Evolutionary conservation across 2,888 invertebrate species (phyloP).

Genomic region (Alviniconcha strummeri): DNA sequence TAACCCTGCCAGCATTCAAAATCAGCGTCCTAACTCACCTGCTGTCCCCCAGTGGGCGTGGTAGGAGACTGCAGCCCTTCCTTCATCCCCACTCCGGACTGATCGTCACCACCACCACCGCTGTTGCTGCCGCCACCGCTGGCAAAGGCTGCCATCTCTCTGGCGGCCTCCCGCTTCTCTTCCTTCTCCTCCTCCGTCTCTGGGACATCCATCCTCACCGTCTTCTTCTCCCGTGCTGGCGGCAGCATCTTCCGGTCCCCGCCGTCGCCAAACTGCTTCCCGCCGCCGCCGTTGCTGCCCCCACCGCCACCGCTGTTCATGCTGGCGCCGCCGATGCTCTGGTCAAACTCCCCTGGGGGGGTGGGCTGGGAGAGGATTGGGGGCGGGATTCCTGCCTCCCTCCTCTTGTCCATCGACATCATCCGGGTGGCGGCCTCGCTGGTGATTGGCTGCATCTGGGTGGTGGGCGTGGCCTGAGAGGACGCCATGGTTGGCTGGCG

Average conservation of each 20-base stretch:
- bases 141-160: constrained; percentile 2
- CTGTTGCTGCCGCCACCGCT: neutral
- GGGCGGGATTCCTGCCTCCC: constrained; percentile 6
- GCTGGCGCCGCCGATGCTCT: neutral
- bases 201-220: constrained; percentile 32
- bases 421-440: constrained; percentile 1
- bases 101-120: neutral
- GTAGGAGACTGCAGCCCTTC: constrained; percentile 29
- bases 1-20: too few species aligned
- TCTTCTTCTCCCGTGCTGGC: constrained; percentile 22
- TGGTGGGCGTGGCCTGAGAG: neutral
- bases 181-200: constrained; percentile 31
- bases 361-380: constrained; percentile 23
- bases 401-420: constrained; percentile 21
- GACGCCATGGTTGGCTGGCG: constrained; percentile 14
- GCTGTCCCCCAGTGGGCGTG: constrained; percentile 30
- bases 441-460: constrained; percentile 11
- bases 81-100: neutral
- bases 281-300: neutral
- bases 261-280: constrained; percentile 3
- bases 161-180: constrained; percentile 18
- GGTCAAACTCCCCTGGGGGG: constrained; percentile 25
- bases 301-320: neutral
- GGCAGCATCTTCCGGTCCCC: neutral
- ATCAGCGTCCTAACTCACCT: neutral